Evolutionary conservation across 2,888 invertebrate species (phyloP).

Genomic region (Megastigmus dorsalis): DNA sequence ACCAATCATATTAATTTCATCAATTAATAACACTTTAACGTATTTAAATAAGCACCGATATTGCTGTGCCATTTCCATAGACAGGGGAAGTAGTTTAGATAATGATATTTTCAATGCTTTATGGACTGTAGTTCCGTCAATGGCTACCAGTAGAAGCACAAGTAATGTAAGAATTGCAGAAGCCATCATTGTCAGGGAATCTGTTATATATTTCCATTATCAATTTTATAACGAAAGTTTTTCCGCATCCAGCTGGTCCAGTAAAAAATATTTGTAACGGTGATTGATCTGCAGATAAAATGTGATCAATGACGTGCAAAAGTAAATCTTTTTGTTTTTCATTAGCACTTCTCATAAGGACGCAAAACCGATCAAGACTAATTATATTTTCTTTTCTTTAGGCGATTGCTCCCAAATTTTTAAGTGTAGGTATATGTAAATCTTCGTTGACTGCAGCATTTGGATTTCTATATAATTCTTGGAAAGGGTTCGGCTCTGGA

Average conservation of each 20-base stretch:
- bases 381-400: slow-evolving; percentile 61
- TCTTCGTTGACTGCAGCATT: slow-evolving; percentile 61
- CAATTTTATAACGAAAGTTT: slow-evolving; percentile 69
- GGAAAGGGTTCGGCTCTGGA: slow-evolving; percentile 54
- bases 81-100: slow-evolving; percentile 63
- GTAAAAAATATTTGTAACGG: slow-evolving; percentile 59
- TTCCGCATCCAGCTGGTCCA: slow-evolving; percentile 64
- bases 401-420: slow-evolving; percentile 59
- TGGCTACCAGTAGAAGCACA: slow-evolving; percentile 63
- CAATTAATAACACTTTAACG: slow-evolving; percentile 64
- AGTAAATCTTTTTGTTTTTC: slow-evolving; percentile 56
- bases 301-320: slow-evolving; percentile 51
- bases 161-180: slow-evolving; percentile 66
- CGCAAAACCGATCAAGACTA: slow-evolving; percentile 54
- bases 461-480: slow-evolving; percentile 51
- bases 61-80: slow-evolving; percentile 67
- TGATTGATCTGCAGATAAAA: not conserved
- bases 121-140: slow-evolving; percentile 62
- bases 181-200: slow-evolving; percentile 62
- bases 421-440: slow-evolving; percentile 58
- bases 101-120: slow-evolving; percentile 58
- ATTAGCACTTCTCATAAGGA: slow-evolving; percentile 57
- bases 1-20: slow-evolving; percentile 68
- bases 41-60: slow-evolving; percentile 61
- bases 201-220: slow-evolving; percentile 73